Conservation (phyloP, 1,140 invertebrate species). For the Brachionus asplanchnoidis region DNA sequence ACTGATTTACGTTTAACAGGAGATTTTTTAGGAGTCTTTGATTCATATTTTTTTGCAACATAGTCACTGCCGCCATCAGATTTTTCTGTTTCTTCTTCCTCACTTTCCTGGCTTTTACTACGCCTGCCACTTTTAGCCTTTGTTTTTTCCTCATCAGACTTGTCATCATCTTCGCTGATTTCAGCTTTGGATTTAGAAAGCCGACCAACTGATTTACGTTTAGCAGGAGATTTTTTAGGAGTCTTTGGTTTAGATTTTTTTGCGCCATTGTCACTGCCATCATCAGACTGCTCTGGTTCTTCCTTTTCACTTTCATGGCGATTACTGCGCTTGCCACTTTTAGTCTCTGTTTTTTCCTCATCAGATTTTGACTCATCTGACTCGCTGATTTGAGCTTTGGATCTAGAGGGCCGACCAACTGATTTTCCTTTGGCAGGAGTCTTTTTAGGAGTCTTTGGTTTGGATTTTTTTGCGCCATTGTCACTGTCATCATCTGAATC, state of each 20-base stretch:
- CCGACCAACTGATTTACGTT: neutral
- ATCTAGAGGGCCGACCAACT: neutral
- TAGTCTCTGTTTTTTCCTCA: neutral
- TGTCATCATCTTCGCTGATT: neutral
- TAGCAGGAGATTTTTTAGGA: neutral
- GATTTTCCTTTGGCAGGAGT: neutral
- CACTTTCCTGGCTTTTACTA: neutral
- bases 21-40: neutral
- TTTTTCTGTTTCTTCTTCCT: neutral
- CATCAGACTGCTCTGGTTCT: neutral
- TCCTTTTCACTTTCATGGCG: neutral
- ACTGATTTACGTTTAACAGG: neutral
- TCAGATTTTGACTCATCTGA: neutral
- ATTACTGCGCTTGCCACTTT: too few species aligned
- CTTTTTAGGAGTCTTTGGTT: neutral
- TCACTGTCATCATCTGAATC: neutral
- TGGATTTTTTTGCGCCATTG: neutral
- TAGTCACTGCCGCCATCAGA: neutral
- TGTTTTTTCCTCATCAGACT: neutral
- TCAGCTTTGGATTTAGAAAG: neutral
- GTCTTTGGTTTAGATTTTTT: neutral
- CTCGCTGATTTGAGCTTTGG: neutral
- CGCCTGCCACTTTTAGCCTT: neutral
- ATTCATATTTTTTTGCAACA: neutral
- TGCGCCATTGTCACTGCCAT: neutral